phyloP scores from a whole-genome alignment of 1,140 invertebrate genomes.

The Uloborus diversus region DNA sequence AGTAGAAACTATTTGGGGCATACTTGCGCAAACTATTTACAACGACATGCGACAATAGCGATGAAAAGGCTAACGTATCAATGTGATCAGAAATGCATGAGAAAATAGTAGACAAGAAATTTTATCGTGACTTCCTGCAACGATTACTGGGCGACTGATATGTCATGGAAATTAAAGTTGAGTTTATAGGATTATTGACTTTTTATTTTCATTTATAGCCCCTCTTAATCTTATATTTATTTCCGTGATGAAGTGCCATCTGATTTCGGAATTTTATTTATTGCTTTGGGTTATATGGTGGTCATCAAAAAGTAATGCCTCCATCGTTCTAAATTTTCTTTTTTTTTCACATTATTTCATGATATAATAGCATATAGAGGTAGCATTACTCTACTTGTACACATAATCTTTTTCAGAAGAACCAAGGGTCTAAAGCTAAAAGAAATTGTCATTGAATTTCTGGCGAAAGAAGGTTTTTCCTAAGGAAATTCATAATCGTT shows the following conservation, averaged over 20 bases:
- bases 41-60: not conserved
- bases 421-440: too few relatives aligned
- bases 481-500: too few relatives aligned
- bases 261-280: not conserved
- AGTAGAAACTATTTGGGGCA: not conserved
- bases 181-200: slow-evolving; percentile 1
- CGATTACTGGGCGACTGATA: not conserved
- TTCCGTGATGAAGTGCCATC: not conserved
- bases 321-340: too few relatives aligned
- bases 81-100: not conserved
- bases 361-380: too few relatives aligned
- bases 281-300: too few relatives aligned
- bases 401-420: too few relatives aligned
- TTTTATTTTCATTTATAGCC: not conserved
- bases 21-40: not conserved
- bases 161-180: not conserved
- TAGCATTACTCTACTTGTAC: too few relatives aligned
- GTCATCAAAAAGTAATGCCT: too few relatives aligned
- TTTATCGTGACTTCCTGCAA: not conserved
- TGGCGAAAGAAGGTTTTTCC: too few relatives aligned
- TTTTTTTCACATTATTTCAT: too few relatives aligned
- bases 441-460: too few relatives aligned
- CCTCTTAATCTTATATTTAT: not conserved
- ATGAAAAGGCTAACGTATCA: not conserved
- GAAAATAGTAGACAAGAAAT: not conserved